Evolutionary conservation across 2,888 invertebrate genomes (phyloP).

Genomic region (Euplexia lucipara): DNA sequence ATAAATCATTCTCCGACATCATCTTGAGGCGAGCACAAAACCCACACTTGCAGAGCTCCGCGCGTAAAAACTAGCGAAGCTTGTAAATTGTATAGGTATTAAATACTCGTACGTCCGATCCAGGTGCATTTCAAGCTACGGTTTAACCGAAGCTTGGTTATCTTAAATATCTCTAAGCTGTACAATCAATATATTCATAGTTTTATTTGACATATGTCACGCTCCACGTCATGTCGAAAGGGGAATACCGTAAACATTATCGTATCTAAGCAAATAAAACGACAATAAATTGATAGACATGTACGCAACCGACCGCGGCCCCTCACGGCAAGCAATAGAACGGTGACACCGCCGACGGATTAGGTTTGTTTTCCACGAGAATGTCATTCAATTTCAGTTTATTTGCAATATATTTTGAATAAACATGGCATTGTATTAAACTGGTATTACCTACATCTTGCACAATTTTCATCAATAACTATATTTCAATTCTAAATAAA

Average conservation of each 20-base stretch:
- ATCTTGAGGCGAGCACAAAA: conserved; percentile 15
- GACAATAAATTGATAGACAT: conserved; percentile 72
- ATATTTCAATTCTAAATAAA: too few relatives aligned
- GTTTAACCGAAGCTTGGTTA: conserved; percentile 16
- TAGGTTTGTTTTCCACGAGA: conserved; percentile 36
- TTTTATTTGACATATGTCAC: conserved; percentile 57
- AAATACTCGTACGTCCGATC: conserved; percentile 23
- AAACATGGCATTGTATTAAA: background rate
- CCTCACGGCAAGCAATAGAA: conserved; percentile 67
- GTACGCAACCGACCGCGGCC: conserved; percentile 69
- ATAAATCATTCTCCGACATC: conserved; percentile 19
- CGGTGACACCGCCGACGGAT: conserved; percentile 22
- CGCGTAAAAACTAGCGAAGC: conserved; percentile 39
- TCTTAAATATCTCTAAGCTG: conserved; percentile 12
- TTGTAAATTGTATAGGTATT: conserved; percentile 43
- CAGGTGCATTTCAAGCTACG: conserved; percentile 2
- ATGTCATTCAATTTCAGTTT: conserved; percentile 36
- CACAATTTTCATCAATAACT: background rate
- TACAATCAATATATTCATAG: conserved; percentile 42
- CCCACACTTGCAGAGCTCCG: conserved; percentile 15
- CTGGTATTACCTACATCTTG: background rate
- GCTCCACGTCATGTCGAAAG: conserved; percentile 22
- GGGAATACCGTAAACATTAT: conserved; percentile 50
- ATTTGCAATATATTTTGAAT: conserved; percentile 16
- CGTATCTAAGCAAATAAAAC: conserved; percentile 49